Base-by-base conservation (phyloP, 2,888 invertebrate species). In the Hetaerina titia region DNA sequence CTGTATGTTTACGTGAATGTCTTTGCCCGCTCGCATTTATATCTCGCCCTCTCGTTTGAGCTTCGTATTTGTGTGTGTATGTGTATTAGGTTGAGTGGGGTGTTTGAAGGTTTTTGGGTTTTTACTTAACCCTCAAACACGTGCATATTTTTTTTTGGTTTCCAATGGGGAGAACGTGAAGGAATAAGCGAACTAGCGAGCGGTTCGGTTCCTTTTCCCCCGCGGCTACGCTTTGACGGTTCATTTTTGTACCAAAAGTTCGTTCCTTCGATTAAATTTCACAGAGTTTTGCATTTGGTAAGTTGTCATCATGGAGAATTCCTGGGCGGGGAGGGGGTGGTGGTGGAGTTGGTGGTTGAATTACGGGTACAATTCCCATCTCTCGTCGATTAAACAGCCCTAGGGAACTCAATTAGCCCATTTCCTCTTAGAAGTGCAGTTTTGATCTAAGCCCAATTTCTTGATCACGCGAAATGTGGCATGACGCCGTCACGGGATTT, bases 21-120 rank as follows among this genome's bases (percentile, higher is more conserved):
- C 89, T 89, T 56, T 89, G n/a, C 89, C 56, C 89, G 58, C 31
- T 22, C 89, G 89, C 56, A 92, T 74, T 74, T 92, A 92, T 69
- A 92, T 92, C 92, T 64, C 56, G 64, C 64, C 45, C n/a, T 92
- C 45, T 56, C 45, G 56, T 64, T 56, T 64, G 57, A 92, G 45
- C 92, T 69, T 19, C 63, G 69, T 45, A 56, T 69, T 13, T 25
- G n/a, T 25, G 74, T 25, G n/a, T 74, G 74, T 25, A 25, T 25
- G 25, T 19, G 69, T 7, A 45, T 22, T 17, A 69, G 69, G 17
- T 19, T 69, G 74, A 8, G 81, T 81, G 13, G 25, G 45, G 81
- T 31, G 22, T 81, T 81, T 31, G 31, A 81, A 81, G 31, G 81
- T 31, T 81, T 81, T 25, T 22, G 8, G 25, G 81, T 81, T 81